A percentile compares a stretch with the other conserved stretches of the same genome.
Conservation (phyloP, 2,888 invertebrate species). For the Eugnorisma glareosa region DNA sequence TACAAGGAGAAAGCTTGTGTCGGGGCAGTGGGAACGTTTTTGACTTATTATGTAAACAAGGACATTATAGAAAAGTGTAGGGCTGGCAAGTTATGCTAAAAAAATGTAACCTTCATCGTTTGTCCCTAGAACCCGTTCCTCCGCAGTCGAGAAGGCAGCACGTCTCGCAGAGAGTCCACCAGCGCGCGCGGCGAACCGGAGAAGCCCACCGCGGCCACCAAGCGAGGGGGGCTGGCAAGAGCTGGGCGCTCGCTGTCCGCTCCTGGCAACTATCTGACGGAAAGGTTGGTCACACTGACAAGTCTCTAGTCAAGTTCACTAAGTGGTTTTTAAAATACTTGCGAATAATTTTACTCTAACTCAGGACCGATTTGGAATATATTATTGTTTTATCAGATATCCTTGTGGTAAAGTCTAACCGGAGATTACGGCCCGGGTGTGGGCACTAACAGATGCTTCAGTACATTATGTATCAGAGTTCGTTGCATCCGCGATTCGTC, state of each 20-base stretch:
- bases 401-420: neutral
- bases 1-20: neutral
- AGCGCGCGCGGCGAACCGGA: conserved; percentile 59
- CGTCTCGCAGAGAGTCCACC: conserved; percentile 79
- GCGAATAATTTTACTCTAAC: neutral
- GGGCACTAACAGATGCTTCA: neutral
- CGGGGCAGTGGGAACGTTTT: neutral
- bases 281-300: conserved; percentile 71
- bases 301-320: no score
- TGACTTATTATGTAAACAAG: neutral
- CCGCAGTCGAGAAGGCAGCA: conserved; percentile 85
- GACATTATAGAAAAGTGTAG: neutral
- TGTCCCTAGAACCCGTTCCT: conserved; percentile 85
- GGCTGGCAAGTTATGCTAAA: no score
- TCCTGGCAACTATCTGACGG: conserved; percentile 86
- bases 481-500: neutral
- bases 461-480: neutral
- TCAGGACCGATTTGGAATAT: neutral
- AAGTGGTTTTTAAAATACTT: neutral
- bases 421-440: neutral
- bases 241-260: conserved; percentile 86
- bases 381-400: neutral
- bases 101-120: neutral
- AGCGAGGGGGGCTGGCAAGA: conserved; percentile 76
- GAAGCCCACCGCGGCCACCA: conserved; percentile 56